Conservation (phyloP, 2,888 invertebrate genomes). For the Automeris io region DNA sequence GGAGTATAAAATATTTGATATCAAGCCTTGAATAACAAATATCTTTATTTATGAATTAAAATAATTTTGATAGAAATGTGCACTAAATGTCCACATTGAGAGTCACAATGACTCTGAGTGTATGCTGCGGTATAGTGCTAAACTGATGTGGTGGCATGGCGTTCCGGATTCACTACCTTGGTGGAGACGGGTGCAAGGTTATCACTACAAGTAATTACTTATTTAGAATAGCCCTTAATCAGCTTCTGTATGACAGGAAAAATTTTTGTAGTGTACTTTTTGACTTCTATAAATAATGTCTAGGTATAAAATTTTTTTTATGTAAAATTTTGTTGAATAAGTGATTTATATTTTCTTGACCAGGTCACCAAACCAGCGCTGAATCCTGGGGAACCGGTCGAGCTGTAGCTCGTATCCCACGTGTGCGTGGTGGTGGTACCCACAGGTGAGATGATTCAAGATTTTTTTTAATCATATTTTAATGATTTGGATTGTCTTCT, state of each 20-base stretch:
- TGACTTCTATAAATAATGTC: not conserved
- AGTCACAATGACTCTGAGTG: conserved; percentile 1
- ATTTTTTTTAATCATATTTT: not conserved
- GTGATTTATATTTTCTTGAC: conserved; percentile 7
- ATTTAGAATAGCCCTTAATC: no score
- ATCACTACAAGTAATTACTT: conserved; percentile 42
- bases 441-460: conserved; percentile 86
- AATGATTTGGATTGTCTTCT: not conserved
- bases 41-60: no score
- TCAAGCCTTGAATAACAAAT: no score
- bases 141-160: conserved; percentile 47
- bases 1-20: no score
- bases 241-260: no score
- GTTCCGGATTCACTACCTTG: conserved; percentile 50
- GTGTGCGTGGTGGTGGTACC: conserved; percentile 99
- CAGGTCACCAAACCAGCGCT: conserved; percentile 99
- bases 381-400: conserved; percentile 99
- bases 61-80: conserved; percentile 15
- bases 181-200: conserved; percentile 61
- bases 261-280: no score
- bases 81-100: conserved; percentile 65
- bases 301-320: not conserved
- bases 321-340: not conserved
- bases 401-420: conserved; percentile 99
- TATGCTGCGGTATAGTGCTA: conserved; percentile 63